These are phyloP conservation scores for Miniopterus natalensis DNA, from an alignment of 2,113 vertebrate genomes.

Conservation along the genomic window DNA sequence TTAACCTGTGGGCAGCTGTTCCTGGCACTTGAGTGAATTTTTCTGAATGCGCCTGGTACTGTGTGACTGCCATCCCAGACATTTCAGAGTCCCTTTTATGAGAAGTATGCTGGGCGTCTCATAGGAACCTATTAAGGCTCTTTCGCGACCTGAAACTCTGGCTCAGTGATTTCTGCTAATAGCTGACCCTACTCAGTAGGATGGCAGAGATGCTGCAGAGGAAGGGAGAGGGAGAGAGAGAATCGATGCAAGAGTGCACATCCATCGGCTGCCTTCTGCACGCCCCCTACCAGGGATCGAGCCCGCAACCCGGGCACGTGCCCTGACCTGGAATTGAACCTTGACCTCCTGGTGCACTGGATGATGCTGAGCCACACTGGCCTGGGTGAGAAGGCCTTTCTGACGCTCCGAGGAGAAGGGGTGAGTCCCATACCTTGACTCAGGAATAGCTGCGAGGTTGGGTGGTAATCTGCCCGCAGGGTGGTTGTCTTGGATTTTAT, in stretches of 20 bases:
- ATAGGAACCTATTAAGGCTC: not conserved
- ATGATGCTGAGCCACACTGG: not conserved
- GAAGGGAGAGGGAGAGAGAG: no score
- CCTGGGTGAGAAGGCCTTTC: not conserved
- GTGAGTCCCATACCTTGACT: not conserved
- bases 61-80: not conserved
- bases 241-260: not conserved
- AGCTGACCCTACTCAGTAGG: not conserved
- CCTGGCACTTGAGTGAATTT: not conserved
- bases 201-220: not conserved
- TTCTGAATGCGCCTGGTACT: not conserved
- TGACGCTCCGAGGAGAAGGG: not conserved
- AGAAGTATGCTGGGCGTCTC: not conserved
- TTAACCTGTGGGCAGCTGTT: not conserved
- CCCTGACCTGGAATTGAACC: no score
- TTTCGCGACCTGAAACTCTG: conserved; percentile 7
- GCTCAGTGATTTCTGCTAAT: not conserved
- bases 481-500: not conserved
- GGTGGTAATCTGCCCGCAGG: not conserved
- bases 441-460: not conserved
- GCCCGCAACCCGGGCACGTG: not conserved
- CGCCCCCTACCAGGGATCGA: not conserved
- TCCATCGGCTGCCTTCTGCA: no score
- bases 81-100: not conserved
- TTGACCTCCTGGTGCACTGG: no score